Conservation (phyloP, 2,888 invertebrate species). For the Resseliella maxima region DNA sequence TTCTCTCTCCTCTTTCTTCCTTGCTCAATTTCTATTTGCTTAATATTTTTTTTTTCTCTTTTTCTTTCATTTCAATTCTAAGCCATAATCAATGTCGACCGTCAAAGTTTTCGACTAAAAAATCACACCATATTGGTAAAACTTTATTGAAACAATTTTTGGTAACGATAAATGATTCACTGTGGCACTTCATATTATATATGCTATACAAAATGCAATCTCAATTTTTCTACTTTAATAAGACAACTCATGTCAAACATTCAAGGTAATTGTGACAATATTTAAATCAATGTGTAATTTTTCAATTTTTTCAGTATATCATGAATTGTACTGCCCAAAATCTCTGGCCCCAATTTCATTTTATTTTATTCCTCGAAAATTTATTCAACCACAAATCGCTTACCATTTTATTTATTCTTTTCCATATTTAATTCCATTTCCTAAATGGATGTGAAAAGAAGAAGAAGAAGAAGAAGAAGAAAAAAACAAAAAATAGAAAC, state of each 20-base stretch:
- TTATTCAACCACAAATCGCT: too few species aligned
- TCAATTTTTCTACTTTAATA: constrained; percentile 3
- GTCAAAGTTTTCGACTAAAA: neutral
- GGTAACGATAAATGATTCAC: constrained; percentile 13
- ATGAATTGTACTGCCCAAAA: too few species aligned
- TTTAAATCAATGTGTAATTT: too few species aligned
- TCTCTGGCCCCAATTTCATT: too few species aligned
- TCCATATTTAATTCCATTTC: too few species aligned
- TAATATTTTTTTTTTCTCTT: neutral
- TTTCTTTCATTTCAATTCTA: neutral
- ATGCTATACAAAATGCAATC: neutral
- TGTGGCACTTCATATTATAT: neutral
- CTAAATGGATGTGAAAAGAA: too few species aligned
- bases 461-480: too few species aligned
- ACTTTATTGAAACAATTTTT: neutral
- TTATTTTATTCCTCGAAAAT: too few species aligned
- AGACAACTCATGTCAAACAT: neutral
- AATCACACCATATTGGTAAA: constrained; percentile 35
- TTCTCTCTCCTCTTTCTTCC: neutral
- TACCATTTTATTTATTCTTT: too few species aligned
- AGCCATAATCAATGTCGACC: constrained; percentile 29
- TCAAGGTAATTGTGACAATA: neutral
- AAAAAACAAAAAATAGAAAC: neutral
- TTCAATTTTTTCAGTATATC: too few species aligned
- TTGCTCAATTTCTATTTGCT: neutral